Evolutionary conservation across 2,113 vertebrate species (phyloP).

Genomic region (Campylomormyrus numenius): DNA sequence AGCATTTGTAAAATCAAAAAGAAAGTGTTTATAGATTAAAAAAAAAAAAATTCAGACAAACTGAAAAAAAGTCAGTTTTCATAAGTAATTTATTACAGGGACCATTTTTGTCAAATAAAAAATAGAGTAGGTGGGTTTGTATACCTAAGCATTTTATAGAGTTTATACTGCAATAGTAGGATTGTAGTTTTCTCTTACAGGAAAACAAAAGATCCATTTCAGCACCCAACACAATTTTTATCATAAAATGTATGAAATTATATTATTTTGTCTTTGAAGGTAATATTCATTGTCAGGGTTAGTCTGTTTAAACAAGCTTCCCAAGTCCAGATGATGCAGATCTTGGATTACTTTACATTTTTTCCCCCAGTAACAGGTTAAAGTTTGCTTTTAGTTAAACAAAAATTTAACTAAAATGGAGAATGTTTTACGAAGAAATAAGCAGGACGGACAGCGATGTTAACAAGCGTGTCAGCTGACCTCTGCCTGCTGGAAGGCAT

Average conservation of each 20-base stretch:
- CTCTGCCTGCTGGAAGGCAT: background rate
- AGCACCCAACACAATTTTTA: background rate
- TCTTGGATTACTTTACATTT: background rate
- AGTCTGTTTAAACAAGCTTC: background rate
- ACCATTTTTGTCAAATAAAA: background rate
- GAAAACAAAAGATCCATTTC: background rate
- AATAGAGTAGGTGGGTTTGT: conserved; percentile 1
- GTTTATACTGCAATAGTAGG: background rate
- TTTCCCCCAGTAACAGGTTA: background rate
- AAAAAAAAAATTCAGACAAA: background rate
- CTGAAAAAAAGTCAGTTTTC: background rate
- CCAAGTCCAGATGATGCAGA: background rate
- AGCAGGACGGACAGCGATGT: background rate
- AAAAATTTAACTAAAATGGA: background rate
- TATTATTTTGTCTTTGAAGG: background rate
- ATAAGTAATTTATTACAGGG: conserved; percentile 1
- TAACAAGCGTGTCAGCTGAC: background rate
- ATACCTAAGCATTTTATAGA: background rate
- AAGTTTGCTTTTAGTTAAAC: background rate
- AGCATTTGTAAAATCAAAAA: background rate
- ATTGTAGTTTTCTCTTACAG: background rate
- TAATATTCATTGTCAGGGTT: background rate
- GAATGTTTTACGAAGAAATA: background rate
- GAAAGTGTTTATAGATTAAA: background rate
- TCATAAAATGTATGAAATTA: background rate